Percentiles rank a stretch among this genome's conserved stretches.
Evolutionary conservation across 1,140 invertebrate genomes (phyloP).

Genomic region (Nasonia longicornis): DNA sequence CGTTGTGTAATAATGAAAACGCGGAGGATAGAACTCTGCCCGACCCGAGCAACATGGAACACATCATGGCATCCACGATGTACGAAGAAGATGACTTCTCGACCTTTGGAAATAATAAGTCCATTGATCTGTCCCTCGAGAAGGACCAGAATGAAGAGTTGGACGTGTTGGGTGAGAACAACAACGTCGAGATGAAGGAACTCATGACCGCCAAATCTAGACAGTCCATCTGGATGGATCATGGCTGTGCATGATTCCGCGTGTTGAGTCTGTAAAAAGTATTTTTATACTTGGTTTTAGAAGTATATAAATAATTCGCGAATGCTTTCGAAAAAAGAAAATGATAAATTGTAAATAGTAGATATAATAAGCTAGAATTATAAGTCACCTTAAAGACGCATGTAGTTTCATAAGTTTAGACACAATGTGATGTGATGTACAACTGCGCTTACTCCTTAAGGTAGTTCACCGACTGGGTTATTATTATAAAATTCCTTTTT

Average conservation of each 20-base stretch:
- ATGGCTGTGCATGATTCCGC: background rate
- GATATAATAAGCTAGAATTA: no score
- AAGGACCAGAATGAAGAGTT: background rate
- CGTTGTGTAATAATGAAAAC: background rate
- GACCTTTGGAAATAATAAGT: background rate
- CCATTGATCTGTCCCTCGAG: slow-evolving; percentile 8
- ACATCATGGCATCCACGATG: background rate
- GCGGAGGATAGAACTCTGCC: background rate
- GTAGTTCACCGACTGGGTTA: no score
- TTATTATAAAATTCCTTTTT: no score
- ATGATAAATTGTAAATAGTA: no score
- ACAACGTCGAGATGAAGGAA: background rate
- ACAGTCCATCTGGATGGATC: background rate
- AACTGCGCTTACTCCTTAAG: no score
- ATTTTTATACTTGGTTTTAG: no score
- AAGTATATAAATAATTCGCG: no score
- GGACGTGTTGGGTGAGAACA: background rate
- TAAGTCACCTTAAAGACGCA: no score
- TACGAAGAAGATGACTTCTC: background rate
- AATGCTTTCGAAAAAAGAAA: no score
- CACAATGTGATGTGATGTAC: no score
- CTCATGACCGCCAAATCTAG: background rate
- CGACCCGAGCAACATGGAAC: background rate
- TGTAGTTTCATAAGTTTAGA: no score
- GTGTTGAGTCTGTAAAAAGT: background rate